Evolutionary conservation across 2,113 vertebrate genomes (phyloP).

Genomic region (Odocoileus hemionus): DNA sequence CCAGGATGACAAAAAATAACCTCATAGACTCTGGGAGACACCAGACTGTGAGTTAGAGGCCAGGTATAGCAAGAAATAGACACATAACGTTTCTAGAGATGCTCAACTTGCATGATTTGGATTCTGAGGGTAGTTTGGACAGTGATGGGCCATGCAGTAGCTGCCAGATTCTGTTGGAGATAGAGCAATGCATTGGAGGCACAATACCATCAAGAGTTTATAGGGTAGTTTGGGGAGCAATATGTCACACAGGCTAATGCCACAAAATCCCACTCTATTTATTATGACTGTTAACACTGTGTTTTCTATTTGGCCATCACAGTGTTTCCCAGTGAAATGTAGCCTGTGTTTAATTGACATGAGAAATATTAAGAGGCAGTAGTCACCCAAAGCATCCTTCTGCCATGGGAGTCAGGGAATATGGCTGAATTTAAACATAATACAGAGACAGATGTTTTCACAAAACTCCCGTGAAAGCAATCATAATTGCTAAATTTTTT

Average conservation of each 20-base stretch:
- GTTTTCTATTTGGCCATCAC: background rate
- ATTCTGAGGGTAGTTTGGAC: background rate
- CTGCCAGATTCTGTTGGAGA: background rate
- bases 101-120: background rate
- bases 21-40: background rate
- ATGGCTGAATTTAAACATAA: background rate
- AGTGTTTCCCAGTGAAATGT: background rate
- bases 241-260: background rate
- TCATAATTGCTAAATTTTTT: background rate
- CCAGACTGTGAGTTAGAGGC: background rate
- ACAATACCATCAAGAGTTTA: background rate
- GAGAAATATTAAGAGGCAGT: background rate
- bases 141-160: background rate
- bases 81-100: background rate
- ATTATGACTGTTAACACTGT: background rate
- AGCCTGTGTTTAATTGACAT: background rate
- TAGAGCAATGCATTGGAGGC: background rate
- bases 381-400: background rate
- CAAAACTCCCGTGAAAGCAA: background rate
- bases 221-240: background rate
- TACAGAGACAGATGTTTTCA: background rate
- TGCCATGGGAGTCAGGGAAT: background rate
- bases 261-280: background rate
- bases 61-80: background rate
- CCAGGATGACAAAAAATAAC: background rate